Evolutionary conservation across 2,888 invertebrate species (phyloP), one percentile per base, ranked within the genome.

Genomic region (Drosophila niveifrons): DNA sequence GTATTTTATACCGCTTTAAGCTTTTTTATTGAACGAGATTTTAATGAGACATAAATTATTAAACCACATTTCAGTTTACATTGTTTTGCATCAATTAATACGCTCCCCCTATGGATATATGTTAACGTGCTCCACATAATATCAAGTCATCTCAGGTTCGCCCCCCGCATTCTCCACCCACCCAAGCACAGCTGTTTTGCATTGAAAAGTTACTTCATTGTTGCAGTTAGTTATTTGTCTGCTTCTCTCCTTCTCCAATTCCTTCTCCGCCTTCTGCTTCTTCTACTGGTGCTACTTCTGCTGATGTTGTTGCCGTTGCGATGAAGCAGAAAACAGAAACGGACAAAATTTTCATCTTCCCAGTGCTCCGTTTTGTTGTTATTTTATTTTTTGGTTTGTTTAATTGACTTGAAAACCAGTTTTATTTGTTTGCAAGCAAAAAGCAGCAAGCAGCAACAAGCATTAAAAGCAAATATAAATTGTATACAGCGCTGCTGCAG

Each of bases 351-450:
- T 62, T 64, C 58, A 59, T 62, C 59, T 57, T 11, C 34, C 34
- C 46, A 29, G 44, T 72, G 72, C 70, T 68, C 52, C 66, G 65
- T 72, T 78, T 67, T 50, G 47, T 73, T 65, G 70, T 51, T 66
- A 56, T 63, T 59, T 64, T 66, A 51, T 59, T 64, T 75, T 82
- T 80, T 63, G 66, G 71, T 82, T 77, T 80, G 80, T 78, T 82
- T 85, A 82, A 82, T 85, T 82, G 82, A 82, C 73, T 80, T 65
- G 85, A 85, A 82, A 82, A 82, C 85, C 85, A 80, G 82, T 82
- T 82, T 85, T 82, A 82, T 82, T 82, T 82, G 85, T 80, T 82
- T 85, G 85, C 72, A 78, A 78, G 77, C 81, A 82, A 74, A 73
- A 72, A 80, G 61, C 82, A 79, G 67, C 77, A 82, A 75, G 61